Conservation (phyloP, 2,888 invertebrate species). For the Autographa gamma region DNA sequence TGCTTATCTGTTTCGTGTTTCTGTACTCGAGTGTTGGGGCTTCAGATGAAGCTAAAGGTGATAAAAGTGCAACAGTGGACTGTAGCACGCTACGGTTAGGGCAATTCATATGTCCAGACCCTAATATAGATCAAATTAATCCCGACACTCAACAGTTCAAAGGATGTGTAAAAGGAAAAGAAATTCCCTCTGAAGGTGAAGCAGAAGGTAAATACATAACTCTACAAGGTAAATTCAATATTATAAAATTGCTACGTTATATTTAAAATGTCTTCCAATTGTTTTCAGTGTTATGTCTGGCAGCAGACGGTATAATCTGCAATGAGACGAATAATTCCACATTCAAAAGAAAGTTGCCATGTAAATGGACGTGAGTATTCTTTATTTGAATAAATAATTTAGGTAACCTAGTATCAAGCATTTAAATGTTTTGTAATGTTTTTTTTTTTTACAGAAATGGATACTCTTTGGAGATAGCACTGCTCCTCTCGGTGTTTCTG, state of each 20-base stretch:
- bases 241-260: background rate
- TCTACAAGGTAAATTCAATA: background rate
- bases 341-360: constrained; percentile 95
- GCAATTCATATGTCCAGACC: constrained; percentile 95
- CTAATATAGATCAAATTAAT: constrained; percentile 93
- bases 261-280: background rate
- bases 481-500: constrained; percentile 97
- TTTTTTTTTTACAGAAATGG: constrained; percentile 96
- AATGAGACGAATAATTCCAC: constrained; percentile 93
- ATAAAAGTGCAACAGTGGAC: constrained; percentile 84
- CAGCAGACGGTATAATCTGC: constrained; percentile 95
- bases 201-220: constrained; percentile 91
- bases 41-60: constrained; percentile 75
- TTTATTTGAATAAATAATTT: background rate
- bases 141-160: constrained; percentile 95
- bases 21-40: constrained; percentile 61
- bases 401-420: too few relatives aligned
- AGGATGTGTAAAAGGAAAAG: constrained; percentile 91
- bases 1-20: constrained; percentile 62
- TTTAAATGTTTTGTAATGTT: too few relatives aligned
- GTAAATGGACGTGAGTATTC: constrained; percentile 97
- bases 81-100: constrained; percentile 93
- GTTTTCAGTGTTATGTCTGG: constrained; percentile 93
- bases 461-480: constrained; percentile 96
- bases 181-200: constrained; percentile 91